Evolutionary conservation across 2,113 vertebrate species (phyloP).

Genomic region (Oncorhynchus keta): DNA sequence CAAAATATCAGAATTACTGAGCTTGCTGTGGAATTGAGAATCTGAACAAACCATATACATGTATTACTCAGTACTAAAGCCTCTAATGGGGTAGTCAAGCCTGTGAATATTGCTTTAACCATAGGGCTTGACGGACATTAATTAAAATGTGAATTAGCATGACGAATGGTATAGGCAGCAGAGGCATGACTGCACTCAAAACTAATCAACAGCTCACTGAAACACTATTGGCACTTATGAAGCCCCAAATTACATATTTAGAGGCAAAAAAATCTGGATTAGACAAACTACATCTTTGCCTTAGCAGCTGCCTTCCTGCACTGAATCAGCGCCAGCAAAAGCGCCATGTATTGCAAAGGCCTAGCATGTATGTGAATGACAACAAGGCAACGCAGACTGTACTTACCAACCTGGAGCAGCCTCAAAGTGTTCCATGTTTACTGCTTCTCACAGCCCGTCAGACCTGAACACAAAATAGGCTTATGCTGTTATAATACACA

Average conservation of each 20-base stretch:
- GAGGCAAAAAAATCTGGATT: neutral
- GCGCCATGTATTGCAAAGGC: neutral
- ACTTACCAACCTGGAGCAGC: slow-evolving; percentile 22
- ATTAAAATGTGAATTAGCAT: slow-evolving; percentile 36
- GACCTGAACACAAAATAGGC: slow-evolving; percentile 20
- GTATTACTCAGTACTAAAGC: slow-evolving; percentile 12
- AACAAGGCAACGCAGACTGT: slow-evolving; percentile 8
- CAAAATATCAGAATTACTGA: neutral
- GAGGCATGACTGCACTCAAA: slow-evolving; percentile 16
- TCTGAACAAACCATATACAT: slow-evolving; percentile 1
- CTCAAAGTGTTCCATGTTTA: slow-evolving; percentile 23
- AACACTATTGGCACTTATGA: slow-evolving; percentile 24
- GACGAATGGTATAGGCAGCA: slow-evolving; percentile 17
- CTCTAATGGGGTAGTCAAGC: slow-evolving; percentile 3
- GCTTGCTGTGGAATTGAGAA: neutral
- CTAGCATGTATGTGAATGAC: neutral
- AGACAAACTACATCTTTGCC: neutral
- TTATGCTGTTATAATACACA: neutral
- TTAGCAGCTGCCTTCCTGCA: neutral
- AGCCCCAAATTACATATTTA: slow-evolving; percentile 25
- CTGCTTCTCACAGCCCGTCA: slow-evolving; percentile 12
- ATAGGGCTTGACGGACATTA: slow-evolving; percentile 21
- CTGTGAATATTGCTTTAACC: slow-evolving; percentile 13
- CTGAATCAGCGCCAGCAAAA: neutral
- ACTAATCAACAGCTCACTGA: slow-evolving; percentile 21